phyloP scores from a whole-genome alignment of 1,140 invertebrate genomes.

The Atopsyche davidsoni region DNA sequence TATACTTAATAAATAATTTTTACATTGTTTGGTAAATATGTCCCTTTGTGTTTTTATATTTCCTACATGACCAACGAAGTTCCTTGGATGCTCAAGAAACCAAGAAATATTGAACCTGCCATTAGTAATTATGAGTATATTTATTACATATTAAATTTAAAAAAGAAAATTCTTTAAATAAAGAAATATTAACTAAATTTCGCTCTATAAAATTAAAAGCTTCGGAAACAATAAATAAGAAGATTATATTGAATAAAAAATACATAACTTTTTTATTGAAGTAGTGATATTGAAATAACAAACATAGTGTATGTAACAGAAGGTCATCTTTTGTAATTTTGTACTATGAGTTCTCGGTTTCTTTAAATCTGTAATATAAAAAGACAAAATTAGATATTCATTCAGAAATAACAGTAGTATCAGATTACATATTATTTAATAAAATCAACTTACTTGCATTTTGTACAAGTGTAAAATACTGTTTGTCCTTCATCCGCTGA shows the following conservation, averaged over 20 bases:
- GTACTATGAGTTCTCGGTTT: slow-evolving; percentile 62
- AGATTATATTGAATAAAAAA: background rate
- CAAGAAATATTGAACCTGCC: background rate
- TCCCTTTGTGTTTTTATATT: too few species aligned
- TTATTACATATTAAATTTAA: background rate
- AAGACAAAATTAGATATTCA: background rate
- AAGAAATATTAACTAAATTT: background rate
- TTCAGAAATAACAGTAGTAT: background rate
- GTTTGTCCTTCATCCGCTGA: slow-evolving; percentile 99
- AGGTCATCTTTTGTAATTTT: background rate
- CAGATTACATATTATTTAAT: background rate
- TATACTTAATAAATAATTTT: background rate
- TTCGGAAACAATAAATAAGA: too few species aligned
- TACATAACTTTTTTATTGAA: background rate
- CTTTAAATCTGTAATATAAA: slow-evolving; percentile 58
- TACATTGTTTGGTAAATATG: background rate
- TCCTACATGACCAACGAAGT: too few species aligned
- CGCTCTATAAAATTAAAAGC: too few species aligned
- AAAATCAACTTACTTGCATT: slow-evolving; percentile 71
- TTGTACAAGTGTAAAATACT: slow-evolving; percentile 93
- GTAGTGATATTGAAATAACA: background rate
- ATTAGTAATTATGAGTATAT: background rate
- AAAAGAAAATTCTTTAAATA: background rate
- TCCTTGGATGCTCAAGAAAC: background rate
- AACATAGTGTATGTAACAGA: background rate